Evolutionary conservation across 2,797 vertebrate species (phyloP).

Genomic region (Enteromius afrohamiltoni): DNA sequence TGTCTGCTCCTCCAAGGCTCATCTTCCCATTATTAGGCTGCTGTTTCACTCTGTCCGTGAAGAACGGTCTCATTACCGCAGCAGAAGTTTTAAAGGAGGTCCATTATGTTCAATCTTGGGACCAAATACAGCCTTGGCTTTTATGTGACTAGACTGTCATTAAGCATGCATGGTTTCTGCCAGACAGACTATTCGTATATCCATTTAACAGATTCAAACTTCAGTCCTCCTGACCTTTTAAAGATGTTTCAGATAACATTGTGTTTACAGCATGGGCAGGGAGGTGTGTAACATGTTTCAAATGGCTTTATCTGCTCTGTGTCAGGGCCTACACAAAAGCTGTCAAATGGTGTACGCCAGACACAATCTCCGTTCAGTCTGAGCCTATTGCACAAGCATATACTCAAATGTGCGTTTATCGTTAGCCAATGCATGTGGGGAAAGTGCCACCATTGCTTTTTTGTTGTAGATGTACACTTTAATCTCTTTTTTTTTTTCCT

Average conservation of each 20-base stretch:
- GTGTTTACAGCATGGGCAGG: slow-evolving; percentile 56
- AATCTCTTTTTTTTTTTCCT: not conserved
- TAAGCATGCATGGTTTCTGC: slow-evolving; percentile 44
- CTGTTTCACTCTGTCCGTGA: not conserved
- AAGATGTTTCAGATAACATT: slow-evolving; percentile 25
- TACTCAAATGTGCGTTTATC: slow-evolving; percentile 16
- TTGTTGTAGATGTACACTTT: slow-evolving; percentile 21
- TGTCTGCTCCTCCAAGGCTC: slow-evolving; percentile 29
- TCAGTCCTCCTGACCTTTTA: slow-evolving; percentile 23
- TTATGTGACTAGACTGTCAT: slow-evolving; percentile 32
- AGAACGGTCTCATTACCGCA: slow-evolving; percentile 23
- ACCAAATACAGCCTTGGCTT: slow-evolving; percentile 24
- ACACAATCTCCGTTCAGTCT: slow-evolving; percentile 30
- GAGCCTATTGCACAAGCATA: slow-evolving; percentile 46
- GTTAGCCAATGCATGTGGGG: slow-evolving; percentile 40
- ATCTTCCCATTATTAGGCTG: slow-evolving; percentile 42
- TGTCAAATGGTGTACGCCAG: slow-evolving; percentile 44
- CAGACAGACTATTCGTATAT: not conserved
- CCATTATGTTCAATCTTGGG: slow-evolving; percentile 41
- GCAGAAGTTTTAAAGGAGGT: slow-evolving; percentile 40
- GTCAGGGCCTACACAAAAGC: slow-evolving; percentile 43
- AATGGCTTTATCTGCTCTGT: slow-evolving; percentile 48
- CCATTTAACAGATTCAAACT: slow-evolving; percentile 35
- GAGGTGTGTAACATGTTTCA: slow-evolving; percentile 16
- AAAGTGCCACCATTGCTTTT: slow-evolving; percentile 19